A percentile compares a stretch with the other conserved stretches of the same genome.
Evolutionary conservation across 2,113 vertebrate species (phyloP).

Genomic region (Oenanthe melanoleuca): DNA sequence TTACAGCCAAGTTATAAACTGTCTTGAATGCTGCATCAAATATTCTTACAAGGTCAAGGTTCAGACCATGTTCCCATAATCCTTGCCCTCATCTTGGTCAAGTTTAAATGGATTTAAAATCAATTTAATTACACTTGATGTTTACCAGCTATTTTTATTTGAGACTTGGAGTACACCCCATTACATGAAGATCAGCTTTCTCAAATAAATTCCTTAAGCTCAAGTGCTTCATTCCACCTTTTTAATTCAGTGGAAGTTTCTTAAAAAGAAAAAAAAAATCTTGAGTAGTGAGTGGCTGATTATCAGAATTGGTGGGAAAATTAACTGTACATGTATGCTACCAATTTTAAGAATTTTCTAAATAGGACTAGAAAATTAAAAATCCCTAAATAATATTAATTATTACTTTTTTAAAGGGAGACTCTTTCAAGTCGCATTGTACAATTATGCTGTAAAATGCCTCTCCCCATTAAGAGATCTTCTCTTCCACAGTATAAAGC

Average conservation of each 20-base stretch:
- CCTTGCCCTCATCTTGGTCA: neutral
- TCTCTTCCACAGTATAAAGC: neutral
- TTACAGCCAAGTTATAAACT: neutral
- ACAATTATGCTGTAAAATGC: neutral
- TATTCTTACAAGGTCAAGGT: slow-evolving; percentile 13
- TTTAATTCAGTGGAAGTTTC: neutral
- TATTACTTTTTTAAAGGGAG: neutral
- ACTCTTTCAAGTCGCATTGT: neutral
- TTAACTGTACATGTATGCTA: neutral
- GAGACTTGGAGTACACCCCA: neutral
- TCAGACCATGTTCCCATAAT: slow-evolving; percentile 9
- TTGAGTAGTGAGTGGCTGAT: neutral
- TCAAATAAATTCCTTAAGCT: slow-evolving; percentile 41
- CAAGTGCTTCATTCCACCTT: neutral
- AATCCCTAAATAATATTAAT: neutral
- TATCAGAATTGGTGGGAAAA: neutral
- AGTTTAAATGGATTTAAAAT: slow-evolving; percentile 59
- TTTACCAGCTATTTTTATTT: slow-evolving; percentile 58
- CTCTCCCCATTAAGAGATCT: neutral
- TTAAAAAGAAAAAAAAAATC: neutral
- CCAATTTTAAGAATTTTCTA: neutral
- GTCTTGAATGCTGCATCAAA: neutral
- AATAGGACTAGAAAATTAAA: neutral
- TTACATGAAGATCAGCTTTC: neutral
- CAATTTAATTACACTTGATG: slow-evolving; percentile 58